Percentiles rank a stretch among this genome's conserved stretches.
Conservation (phyloP, 2,888 invertebrate species). For the Ellobium chinense region DNA sequence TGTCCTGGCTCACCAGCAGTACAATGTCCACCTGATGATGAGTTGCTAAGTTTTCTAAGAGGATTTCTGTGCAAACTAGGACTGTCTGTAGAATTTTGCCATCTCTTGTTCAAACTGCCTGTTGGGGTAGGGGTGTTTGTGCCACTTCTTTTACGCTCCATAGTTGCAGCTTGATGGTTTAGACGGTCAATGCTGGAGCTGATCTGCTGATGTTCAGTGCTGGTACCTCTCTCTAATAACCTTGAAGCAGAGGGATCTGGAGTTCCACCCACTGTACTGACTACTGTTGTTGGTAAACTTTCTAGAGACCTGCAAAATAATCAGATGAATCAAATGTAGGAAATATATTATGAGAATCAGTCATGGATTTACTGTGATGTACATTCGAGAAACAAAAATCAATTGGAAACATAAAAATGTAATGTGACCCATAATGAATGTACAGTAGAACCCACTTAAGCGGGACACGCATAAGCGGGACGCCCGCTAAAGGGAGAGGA, state of each 20-base stretch:
- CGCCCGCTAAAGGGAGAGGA: too few species aligned
- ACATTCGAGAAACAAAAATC: too few species aligned
- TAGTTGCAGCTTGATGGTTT: slow-evolving; percentile 54
- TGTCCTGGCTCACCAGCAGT: slow-evolving; percentile 61
- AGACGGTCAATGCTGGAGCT: slow-evolving; percentile 50
- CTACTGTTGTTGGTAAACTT: slow-evolving; percentile 23
- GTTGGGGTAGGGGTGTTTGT: slow-evolving; percentile 71
- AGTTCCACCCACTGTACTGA: not conserved
- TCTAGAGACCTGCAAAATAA: slow-evolving; percentile 39
- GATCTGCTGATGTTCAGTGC: slow-evolving; percentile 47
- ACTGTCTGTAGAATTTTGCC: slow-evolving; percentile 60
- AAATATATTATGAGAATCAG: too few species aligned
- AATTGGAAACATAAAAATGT: too few species aligned
- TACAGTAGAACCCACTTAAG: too few species aligned
- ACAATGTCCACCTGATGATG: slow-evolving; percentile 64
- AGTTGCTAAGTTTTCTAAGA: slow-evolving; percentile 63
- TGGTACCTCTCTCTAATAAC: slow-evolving; percentile 16
- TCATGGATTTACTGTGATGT: too few species aligned
- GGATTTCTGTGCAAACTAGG: slow-evolving; percentile 63
- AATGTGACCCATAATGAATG: too few species aligned
- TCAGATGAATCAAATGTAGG: too few species aligned
- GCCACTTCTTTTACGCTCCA: slow-evolving; percentile 55
- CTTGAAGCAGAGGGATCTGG: not conserved
- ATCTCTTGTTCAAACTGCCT: slow-evolving; percentile 71
- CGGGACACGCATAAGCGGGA: too few species aligned